Evolutionary conservation across 1,140 invertebrate genomes (phyloP).

Genomic region (Heliconius melpomene): DNA sequence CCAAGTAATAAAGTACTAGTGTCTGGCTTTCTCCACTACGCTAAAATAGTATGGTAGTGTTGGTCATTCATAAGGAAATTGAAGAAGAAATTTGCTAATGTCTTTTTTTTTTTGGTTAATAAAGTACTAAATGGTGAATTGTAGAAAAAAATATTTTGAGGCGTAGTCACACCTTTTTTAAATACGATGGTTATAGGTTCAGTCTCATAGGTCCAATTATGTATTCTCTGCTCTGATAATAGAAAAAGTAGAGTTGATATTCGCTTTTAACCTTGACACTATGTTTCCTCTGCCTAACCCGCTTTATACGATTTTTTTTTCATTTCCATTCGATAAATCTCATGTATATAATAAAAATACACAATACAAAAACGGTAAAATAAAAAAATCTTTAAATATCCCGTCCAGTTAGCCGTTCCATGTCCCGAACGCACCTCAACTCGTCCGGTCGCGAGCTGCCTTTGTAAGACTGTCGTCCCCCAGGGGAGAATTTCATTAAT

Average conservation of each 20-base stretch:
- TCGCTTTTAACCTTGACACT: not conserved
- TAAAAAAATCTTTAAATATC: not conserved
- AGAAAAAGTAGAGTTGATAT: not conserved
- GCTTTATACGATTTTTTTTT: not conserved
- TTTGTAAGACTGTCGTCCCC: constrained; percentile 45
- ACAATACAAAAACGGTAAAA: not conserved
- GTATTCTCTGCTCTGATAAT: not conserved
- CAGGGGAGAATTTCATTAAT: constrained; percentile 62
- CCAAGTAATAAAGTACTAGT: constrained; percentile 36
- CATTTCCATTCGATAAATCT: too few species aligned
- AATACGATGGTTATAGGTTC: too few species aligned
- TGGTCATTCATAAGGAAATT: not conserved
- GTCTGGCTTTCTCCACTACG: constrained; percentile 14
- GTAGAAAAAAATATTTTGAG: too few species aligned
- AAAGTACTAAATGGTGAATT: too few species aligned
- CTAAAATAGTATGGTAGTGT: not conserved
- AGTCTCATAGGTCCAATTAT: too few species aligned
- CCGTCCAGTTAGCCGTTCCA: constrained; percentile 20
- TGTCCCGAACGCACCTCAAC: constrained; percentile 27
- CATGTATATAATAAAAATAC: not conserved
- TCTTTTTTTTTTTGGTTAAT: not conserved
- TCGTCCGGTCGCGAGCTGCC: constrained; percentile 38
- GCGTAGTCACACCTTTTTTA: too few species aligned
- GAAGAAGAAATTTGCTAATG: not conserved
- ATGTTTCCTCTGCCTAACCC: not conserved